These are phyloP conservation scores for Hymenopus coronatus DNA, from an alignment of 2,888 invertebrate genomes.

Conservation along the genomic window DNA sequence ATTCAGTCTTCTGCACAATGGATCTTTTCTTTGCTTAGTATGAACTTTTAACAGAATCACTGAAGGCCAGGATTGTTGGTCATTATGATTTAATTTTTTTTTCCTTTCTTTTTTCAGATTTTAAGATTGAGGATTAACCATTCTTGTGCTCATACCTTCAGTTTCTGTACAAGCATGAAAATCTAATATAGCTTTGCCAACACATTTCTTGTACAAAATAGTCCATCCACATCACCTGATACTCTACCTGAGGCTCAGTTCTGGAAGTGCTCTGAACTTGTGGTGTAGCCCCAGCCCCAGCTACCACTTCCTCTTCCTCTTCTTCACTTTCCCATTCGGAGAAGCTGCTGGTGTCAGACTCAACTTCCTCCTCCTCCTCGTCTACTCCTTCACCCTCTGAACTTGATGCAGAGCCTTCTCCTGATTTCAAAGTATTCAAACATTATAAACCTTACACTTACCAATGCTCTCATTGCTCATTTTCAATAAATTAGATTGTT, in stretches of 20 bases:
- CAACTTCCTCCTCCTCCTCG: background rate
- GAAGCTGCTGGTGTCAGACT: constrained; percentile 26
- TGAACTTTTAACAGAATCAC: too few relatives aligned
- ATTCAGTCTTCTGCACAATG: too few relatives aligned
- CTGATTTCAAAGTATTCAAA: background rate
- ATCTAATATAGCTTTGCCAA: too few relatives aligned
- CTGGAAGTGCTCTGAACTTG: background rate
- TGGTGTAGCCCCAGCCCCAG: background rate
- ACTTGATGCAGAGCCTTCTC: background rate
- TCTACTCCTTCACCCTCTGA: background rate
- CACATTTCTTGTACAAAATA: too few relatives aligned
- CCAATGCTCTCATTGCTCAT: background rate
- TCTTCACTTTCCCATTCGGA: constrained; percentile 35
- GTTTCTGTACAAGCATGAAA: too few relatives aligned
- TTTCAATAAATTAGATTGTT: too few relatives aligned
- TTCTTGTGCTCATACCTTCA: too few relatives aligned
- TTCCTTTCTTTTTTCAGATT: too few relatives aligned
- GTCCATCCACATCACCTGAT: background rate
- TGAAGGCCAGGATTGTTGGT: too few relatives aligned
- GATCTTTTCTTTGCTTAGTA: too few relatives aligned
- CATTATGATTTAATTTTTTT: too few relatives aligned
- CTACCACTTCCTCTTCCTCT: background rate
- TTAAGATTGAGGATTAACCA: too few relatives aligned
- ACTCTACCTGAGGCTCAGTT: background rate
- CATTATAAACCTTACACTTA: background rate